These are phyloP conservation scores for Rhodophaea formosa DNA, from an alignment of 2,888 invertebrate genomes.

Conservation along the genomic window DNA sequence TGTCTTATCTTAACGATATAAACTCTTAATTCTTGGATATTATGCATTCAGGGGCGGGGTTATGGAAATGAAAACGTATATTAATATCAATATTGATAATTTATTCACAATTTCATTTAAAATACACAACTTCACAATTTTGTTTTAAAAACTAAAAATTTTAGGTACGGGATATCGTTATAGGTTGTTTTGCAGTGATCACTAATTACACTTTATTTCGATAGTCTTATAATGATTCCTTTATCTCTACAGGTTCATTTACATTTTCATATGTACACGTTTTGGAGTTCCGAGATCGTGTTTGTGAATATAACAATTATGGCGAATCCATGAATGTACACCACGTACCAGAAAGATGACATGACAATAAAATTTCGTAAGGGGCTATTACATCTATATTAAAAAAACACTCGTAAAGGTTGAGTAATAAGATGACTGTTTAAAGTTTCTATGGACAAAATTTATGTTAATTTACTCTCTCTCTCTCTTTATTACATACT, in stretches of 20 bases:
- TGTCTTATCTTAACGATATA: neutral
- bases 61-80: slow-evolving; percentile 40
- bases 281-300: slow-evolving; percentile 49
- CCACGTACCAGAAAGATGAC: no score
- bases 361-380: no score
- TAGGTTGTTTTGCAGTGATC: slow-evolving; percentile 68
- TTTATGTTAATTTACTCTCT: no score
- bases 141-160: slow-evolving; percentile 78
- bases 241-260: slow-evolving; percentile 70
- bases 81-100: slow-evolving; percentile 80
- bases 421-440: no score
- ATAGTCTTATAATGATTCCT: slow-evolving; percentile 54
- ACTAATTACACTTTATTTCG: slow-evolving; percentile 66
- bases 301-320: slow-evolving; percentile 44
- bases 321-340: no score
- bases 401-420: no score
- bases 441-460: no score
- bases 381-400: no score
- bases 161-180: slow-evolving; percentile 76
- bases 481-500: no score
- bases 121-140: slow-evolving; percentile 81
- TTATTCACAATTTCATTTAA: slow-evolving; percentile 82
- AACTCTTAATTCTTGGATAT: slow-evolving; percentile 2
- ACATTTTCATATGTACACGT: slow-evolving; percentile 69
- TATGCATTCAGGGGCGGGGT: slow-evolving; percentile 10